These are phyloP conservation scores for Julus scanicus DNA, from an alignment of 2,888 invertebrate genomes.

Conservation along the genomic window DNA sequence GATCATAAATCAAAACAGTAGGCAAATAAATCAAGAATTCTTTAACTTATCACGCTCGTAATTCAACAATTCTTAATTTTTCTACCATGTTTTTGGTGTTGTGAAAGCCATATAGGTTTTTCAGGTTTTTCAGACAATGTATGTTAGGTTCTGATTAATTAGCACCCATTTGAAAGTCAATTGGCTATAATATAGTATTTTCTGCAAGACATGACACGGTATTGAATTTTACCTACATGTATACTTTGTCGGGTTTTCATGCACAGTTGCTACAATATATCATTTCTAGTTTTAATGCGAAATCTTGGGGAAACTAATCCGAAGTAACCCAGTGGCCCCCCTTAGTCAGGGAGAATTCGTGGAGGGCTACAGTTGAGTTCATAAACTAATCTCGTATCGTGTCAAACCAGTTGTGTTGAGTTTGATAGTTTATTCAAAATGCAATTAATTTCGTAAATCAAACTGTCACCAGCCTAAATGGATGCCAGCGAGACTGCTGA, in stretches of 20 bases:
- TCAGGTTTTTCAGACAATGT: neutral
- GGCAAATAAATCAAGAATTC: no score
- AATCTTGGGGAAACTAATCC: neutral
- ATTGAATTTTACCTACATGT: neutral
- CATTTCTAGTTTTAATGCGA: neutral
- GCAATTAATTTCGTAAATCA: constrained; percentile 42
- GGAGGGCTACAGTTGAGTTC: neutral
- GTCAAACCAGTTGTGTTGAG: constrained; percentile 12
- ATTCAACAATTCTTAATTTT: no score
- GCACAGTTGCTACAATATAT: neutral
- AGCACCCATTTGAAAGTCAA: neutral
- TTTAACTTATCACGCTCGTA: no score
- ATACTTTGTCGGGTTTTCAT: neutral
- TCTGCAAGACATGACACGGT: neutral
- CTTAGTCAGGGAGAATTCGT: neutral
- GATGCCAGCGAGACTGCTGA: neutral
- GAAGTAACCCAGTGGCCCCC: constrained; percentile 25
- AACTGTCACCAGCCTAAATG: constrained; percentile 3
- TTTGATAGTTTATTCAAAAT: constrained; percentile 36
- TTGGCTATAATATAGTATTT: neutral
- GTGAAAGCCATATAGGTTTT: neutral
- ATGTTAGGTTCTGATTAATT: neutral
- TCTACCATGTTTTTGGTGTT: neutral
- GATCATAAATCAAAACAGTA: no score
- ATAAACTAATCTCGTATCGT: neutral